These are phyloP conservation scores for Tinamus guttatus DNA, from an alignment of 2,113 vertebrate species.

Conservation along the genomic window DNA sequence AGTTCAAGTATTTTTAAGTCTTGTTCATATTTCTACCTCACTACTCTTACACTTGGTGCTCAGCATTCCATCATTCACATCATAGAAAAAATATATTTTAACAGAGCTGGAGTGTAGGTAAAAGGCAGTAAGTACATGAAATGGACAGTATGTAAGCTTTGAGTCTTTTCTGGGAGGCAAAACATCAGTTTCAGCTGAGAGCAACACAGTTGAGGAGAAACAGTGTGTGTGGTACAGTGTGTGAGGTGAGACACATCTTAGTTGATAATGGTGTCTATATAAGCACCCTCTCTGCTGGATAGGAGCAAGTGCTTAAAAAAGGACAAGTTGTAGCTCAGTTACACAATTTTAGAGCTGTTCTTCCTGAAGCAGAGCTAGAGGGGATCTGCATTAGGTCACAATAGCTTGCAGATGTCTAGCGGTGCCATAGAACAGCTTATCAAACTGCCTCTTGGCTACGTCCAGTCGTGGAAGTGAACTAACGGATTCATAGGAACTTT, in stretches of 20 bases:
- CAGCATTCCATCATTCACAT: neutral
- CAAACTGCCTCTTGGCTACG: neutral
- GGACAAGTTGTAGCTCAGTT: neutral
- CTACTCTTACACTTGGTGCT: neutral
- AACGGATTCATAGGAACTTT: neutral
- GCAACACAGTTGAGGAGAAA: neutral
- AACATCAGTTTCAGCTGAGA: neutral
- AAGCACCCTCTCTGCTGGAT: neutral
- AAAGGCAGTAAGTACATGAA: neutral
- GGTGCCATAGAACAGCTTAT: neutral
- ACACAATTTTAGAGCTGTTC: neutral
- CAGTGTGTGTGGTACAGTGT: neutral
- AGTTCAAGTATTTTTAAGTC: neutral
- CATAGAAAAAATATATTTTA: neutral
- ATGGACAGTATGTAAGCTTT: neutral
- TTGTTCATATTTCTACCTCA: neutral
- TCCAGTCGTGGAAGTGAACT: neutral
- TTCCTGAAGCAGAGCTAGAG: neutral
- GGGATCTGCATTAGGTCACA: neutral
- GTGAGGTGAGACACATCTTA: neutral
- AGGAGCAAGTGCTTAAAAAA: neutral
- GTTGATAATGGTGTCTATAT: neutral
- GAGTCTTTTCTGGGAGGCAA: neutral
- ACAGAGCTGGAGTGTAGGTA: neutral
- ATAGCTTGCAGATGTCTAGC: neutral